Conservation (phyloP, 2,113 vertebrate genomes). For the Pelecanus crispus region DNA sequence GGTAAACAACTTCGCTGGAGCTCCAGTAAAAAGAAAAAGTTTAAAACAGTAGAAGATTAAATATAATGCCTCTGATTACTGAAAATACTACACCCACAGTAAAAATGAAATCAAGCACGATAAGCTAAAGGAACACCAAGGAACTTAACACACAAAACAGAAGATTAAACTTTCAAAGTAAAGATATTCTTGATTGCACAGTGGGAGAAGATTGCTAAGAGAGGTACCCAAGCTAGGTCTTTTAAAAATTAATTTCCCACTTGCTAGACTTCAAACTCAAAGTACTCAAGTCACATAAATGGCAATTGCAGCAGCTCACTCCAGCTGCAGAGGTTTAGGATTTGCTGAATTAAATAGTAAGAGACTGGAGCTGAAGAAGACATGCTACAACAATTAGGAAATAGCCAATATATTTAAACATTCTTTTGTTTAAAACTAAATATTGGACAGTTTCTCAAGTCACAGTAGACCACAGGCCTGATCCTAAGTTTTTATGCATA, state of each 20-base stretch:
- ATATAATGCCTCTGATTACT: neutral
- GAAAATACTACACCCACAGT: neutral
- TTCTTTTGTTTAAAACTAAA: neutral
- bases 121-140: neutral
- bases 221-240: neutral
- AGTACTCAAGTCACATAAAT: neutral
- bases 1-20: slow-evolving; percentile 25
- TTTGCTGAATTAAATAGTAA: neutral
- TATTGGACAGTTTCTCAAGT: neutral
- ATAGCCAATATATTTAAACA: neutral
- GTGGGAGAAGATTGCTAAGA: neutral
- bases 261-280: neutral
- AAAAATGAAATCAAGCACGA: slow-evolving; percentile 15
- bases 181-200: neutral
- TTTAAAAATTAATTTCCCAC: neutral
- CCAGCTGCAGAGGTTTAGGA: neutral
- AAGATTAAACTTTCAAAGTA: neutral
- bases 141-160: neutral
- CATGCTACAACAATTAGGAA: neutral
- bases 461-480: neutral
- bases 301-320: neutral
- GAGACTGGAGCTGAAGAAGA: neutral
- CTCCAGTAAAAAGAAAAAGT: neutral
- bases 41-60: slow-evolving; percentile 40
- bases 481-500: neutral